Base-by-base conservation (phyloP, 2,888 invertebrate genomes). In the Pomacea canaliculata region DNA sequence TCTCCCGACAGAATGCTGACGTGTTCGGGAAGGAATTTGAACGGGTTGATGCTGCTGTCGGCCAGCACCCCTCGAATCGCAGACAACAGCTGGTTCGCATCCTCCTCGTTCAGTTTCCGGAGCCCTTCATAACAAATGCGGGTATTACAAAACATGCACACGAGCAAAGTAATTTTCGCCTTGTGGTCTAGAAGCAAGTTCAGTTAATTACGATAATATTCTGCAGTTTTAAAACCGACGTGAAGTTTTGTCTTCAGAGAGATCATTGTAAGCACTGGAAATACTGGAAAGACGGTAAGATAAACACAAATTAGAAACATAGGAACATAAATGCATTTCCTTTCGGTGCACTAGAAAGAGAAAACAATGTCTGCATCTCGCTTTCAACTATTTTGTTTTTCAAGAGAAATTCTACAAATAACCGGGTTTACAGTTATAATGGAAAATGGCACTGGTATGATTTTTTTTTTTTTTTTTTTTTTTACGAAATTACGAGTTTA, bases 1-100 rank as follows among this genome's bases (percentile, higher is more conserved):
- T 92, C 92, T 9, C 92, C 92, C 19, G 91, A 91, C 49, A 93
- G 90, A 23, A 93, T 90, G 69, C 91, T 87, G 23, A 91, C 90
- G 81, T 91, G 89, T 59, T 87, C 86, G 19, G 77, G 80, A 3
- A 85, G 79, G 70, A 90, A 88, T 66, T 85, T 83, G 83, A 92
- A 90, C 12, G 88, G 88, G 78, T 85, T 86, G 10, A 79, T 46
- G 10, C 79, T 75, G 16, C 62, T 72, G 75, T 87, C 82, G 5
- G 65, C 56, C 56, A 89, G 68, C 8, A 82, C 49, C 0, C 59
- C 13, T 62, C 84, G 77, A 23, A 86, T 80, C n/a, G 76, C 69
- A 2, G 80, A 70, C 79, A 89, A 79, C 37, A 89, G 76, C 1
- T 62, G 66, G 23, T 78, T 81, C 37, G 89, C 87, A 5, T 75